These are phyloP conservation scores for Bufo gargarizans DNA, from an alignment of 2,113 vertebrate genomes.

Conservation along the genomic window DNA sequence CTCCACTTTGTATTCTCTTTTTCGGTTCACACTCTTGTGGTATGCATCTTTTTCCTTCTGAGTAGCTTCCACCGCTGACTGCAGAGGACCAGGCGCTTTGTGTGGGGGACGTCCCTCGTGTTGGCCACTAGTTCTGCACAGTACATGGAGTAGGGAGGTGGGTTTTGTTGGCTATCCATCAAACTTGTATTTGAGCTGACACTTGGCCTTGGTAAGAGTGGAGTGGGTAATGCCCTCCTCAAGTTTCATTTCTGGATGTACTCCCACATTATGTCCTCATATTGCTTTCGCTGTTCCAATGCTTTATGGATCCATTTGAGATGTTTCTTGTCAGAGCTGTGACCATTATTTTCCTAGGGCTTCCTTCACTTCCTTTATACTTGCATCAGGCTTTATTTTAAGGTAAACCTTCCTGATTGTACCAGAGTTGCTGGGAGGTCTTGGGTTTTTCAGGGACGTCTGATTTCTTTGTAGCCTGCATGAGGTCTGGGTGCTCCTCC, in stretches of 20 bases:
- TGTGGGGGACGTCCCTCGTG: too few species aligned
- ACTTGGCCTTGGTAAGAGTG: slow-evolving; percentile 95
- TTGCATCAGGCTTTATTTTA: slow-evolving; percentile 91
- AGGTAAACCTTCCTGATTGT: slow-evolving; percentile 94
- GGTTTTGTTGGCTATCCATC: slow-evolving; percentile 96
- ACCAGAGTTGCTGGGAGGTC: slow-evolving; percentile 98
- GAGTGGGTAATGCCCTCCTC: slow-evolving; percentile 87
- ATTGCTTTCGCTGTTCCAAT: slow-evolving; percentile 93
- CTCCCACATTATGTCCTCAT: slow-evolving; percentile 90
- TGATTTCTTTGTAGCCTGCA: slow-evolving; percentile 92
- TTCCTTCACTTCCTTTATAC: slow-evolving; percentile 96
- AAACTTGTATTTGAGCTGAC: slow-evolving; percentile 97
- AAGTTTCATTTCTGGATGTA: slow-evolving; percentile 95
- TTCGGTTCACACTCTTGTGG: too few species aligned
- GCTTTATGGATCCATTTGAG: slow-evolving; percentile 99
- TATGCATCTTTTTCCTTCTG: too few species aligned
- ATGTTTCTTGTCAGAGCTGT: slow-evolving; percentile 97
- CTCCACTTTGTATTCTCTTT: too few species aligned
- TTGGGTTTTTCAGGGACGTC: slow-evolving; percentile 95
- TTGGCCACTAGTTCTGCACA: too few species aligned
- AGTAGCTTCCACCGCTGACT: too few species aligned
- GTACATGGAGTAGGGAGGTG: too few species aligned
- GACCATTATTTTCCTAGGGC: slow-evolving; percentile 97
- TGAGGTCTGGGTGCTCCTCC: slow-evolving; percentile 92
- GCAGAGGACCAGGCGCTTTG: too few species aligned